Conservation (phyloP, 1,140 invertebrate genomes). For the Drosophila bipectinata region DNA sequence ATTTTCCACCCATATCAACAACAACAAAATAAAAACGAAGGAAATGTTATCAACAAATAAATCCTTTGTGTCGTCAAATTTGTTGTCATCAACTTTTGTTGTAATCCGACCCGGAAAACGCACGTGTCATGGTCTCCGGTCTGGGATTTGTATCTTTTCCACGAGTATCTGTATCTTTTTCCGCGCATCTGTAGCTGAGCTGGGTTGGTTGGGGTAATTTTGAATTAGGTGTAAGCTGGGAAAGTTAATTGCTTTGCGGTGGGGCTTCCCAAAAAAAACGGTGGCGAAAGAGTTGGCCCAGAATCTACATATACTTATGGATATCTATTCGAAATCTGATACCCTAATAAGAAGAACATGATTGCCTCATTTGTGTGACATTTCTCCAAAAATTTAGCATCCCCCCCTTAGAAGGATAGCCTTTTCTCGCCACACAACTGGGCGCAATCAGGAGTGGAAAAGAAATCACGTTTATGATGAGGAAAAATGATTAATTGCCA, state of each 20-base stretch:
- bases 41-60: constrained; percentile 80
- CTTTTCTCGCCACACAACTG: constrained; percentile 44
- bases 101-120: constrained; percentile 66
- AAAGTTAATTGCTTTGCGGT: constrained; percentile 57
- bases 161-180: constrained; percentile 13
- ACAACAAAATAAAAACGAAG: constrained; percentile 11
- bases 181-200: constrained; percentile 16
- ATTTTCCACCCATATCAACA: constrained; percentile 28
- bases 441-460: constrained; percentile 62
- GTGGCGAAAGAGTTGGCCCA: not conserved
- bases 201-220: constrained; percentile 49
- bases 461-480: constrained; percentile 81
- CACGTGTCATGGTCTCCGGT: constrained; percentile 60
- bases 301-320: not conserved
- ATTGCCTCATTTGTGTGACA: constrained; percentile 44
- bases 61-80: constrained; percentile 83
- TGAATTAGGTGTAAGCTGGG: constrained; percentile 64
- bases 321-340: constrained; percentile 16
- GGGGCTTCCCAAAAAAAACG: not conserved
- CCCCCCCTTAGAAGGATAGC: not conserved
- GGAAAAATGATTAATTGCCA: constrained; percentile 79
- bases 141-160: constrained; percentile 37
- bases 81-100: constrained; percentile 64
- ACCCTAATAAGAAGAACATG: constrained; percentile 30
- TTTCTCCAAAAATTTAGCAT: not conserved